Percentiles rank a stretch among this genome's conserved stretches.
Evolutionary conservation across 2,888 invertebrate genomes (phyloP).

Genomic region (Cantharis nigra): DNA sequence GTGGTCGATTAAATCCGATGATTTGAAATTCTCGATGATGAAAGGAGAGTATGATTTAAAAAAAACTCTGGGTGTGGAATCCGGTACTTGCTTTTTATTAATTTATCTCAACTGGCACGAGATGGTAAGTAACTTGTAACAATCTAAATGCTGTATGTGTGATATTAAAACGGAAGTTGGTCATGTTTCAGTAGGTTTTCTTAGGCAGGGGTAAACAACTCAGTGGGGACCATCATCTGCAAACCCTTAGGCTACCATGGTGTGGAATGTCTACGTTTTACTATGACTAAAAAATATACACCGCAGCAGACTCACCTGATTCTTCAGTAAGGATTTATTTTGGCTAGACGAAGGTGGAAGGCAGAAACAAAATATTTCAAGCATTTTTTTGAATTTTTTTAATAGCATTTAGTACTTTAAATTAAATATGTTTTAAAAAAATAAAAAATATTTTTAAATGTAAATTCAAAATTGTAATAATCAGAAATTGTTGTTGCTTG

Average conservation of each 20-base stretch:
- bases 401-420: no score
- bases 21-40: not conserved
- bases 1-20: not conserved
- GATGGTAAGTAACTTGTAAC: constrained; percentile 7
- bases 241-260: constrained; percentile 4
- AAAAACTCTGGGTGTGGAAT: not conserved
- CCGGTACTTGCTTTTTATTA: not conserved
- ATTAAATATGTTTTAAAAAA: no score
- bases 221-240: constrained; percentile 12
- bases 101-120: constrained; percentile 3
- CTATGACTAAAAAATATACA: not conserved
- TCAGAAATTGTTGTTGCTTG: no score
- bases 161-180: constrained; percentile 15
- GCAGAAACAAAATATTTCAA: not conserved
- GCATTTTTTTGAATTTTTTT: no score
- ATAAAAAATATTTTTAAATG: no score
- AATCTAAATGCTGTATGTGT: constrained; percentile 14
- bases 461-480: no score
- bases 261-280: not conserved
- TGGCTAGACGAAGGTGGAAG: not conserved
- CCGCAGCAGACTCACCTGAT: not conserved
- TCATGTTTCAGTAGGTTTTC: constrained; percentile 1
- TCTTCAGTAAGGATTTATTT: not conserved
- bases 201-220: constrained; percentile 7
- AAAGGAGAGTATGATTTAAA: not conserved